Evolutionary conservation across 1,140 invertebrate genomes (phyloP).

Genomic region (Musca vetustissima): DNA sequence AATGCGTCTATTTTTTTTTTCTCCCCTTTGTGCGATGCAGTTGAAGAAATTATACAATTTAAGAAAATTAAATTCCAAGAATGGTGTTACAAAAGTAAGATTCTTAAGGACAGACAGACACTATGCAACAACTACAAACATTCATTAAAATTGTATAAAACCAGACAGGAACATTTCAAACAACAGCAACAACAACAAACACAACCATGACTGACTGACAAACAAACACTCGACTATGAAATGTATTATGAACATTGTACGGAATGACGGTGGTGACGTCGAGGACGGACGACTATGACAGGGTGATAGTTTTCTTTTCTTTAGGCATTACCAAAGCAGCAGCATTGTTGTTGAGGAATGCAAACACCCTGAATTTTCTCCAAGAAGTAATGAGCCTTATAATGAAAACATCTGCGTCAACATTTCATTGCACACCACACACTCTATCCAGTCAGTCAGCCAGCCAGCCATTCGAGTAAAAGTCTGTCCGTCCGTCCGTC

Average conservation of each 20-base stretch:
- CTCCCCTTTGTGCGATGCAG: background rate
- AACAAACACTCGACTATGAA: background rate
- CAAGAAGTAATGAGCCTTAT: constrained; percentile 19
- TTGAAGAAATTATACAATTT: background rate
- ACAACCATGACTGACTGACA: background rate
- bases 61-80: too few species aligned
- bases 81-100: background rate
- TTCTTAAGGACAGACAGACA: background rate
- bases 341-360: background rate
- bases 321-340: too few species aligned
- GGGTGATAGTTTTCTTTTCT: too few species aligned
- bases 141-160: background rate
- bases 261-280: too few species aligned
- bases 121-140: background rate
- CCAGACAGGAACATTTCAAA: constrained; percentile 3
- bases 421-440: constrained; percentile 12
- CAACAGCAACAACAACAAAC: background rate
- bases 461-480: background rate
- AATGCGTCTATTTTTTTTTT: background rate
- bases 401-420: constrained; percentile 23
- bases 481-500: too few species aligned
- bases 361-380: constrained; percentile 12
- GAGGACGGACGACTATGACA: too few species aligned
- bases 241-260: background rate
- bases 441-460: background rate